Percentiles rank a stretch among this genome's conserved stretches.
phyloP scores from a whole-genome alignment of 2,113 vertebrate genomes.

The Petroica traversi region DNA sequence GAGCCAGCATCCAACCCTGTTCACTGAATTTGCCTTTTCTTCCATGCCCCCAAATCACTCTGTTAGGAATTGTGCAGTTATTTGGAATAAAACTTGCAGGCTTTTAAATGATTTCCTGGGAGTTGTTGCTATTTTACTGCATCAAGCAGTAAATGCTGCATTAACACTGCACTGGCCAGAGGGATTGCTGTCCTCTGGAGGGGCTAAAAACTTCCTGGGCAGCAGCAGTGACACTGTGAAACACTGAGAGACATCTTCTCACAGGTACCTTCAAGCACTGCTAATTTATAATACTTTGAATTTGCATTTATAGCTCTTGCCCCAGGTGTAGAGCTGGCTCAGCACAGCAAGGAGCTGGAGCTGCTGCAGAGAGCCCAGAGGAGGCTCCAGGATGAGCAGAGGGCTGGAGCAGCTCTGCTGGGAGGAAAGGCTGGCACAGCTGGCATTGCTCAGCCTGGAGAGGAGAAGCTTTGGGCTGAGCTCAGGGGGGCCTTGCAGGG shows the following conservation, averaged over 20 bases:
- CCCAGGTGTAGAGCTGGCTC: not conserved
- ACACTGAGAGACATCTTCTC: not conserved
- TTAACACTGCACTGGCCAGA: not conserved
- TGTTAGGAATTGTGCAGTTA: not conserved
- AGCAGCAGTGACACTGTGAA: constrained; percentile 4
- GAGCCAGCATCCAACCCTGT: not conserved
- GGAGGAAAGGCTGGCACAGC: too few species aligned
- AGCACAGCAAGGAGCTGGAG: too few species aligned
- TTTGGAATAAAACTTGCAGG: not conserved
- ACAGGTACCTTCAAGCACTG: not conserved
- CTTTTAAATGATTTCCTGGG: not conserved
- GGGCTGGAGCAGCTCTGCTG: too few species aligned
- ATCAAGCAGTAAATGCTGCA: constrained; percentile 13
- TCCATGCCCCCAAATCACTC: not conserved
- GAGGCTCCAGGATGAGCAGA: too few species aligned
- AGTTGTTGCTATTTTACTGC: constrained; percentile 31
- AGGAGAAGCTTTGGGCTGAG: too few species aligned
- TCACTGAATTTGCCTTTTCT: not conserved
- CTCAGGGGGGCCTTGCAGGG: too few species aligned
- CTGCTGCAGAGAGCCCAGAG: too few species aligned
- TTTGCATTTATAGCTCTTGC: not conserved
- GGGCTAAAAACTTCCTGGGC: not conserved
- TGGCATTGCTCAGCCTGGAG: too few species aligned
- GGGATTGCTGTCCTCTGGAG: not conserved
- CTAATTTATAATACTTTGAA: not conserved